Percentiles rank a stretch among this genome's conserved stretches.
These are phyloP conservation scores for Lucilia sericata DNA, from an alignment of 1,140 invertebrate genomes.

Conservation along the genomic window DNA sequence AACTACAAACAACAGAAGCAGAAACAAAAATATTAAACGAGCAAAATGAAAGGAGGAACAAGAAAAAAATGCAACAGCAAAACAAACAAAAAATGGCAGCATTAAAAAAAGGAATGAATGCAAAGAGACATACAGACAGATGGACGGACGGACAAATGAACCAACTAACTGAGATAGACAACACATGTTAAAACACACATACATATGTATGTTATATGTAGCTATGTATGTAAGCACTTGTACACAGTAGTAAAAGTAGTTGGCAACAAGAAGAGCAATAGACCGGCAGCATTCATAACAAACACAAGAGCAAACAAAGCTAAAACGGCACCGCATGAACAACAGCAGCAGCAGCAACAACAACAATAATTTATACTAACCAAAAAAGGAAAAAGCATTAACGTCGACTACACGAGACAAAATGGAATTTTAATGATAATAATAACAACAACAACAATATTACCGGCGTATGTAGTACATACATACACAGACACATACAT, in stretches of 20 bases:
- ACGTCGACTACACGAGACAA: conserved; percentile 50
- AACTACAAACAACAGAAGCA: not conserved
- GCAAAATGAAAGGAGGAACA: not conserved
- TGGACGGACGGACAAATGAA: not conserved
- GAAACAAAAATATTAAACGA: not conserved
- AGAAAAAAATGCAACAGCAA: too few relatives aligned
- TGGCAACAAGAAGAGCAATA: conserved; percentile 42
- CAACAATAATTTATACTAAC: not conserved
- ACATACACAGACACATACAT: not conserved
- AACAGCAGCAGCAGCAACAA: conserved; percentile 33
- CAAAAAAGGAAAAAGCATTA: conserved; percentile 5
- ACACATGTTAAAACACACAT: not conserved
- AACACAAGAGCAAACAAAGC: conserved; percentile 13
- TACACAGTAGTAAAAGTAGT: conserved; percentile 25
- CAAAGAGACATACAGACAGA: not conserved
- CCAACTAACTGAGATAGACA: not conserved
- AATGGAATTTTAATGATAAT: conserved; percentile 62
- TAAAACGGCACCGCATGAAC: conserved; percentile 41
- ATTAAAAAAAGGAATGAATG: conserved; percentile 19
- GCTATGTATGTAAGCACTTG: not conserved
- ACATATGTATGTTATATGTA: not conserved
- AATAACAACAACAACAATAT: conserved; percentile 48
- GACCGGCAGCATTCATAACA: conserved; percentile 35
- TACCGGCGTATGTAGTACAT: not conserved
- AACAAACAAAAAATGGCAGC: not conserved